phyloP scores from a whole-genome alignment of 2,797 vertebrate genomes.

The Esox masquinongy region DNA sequence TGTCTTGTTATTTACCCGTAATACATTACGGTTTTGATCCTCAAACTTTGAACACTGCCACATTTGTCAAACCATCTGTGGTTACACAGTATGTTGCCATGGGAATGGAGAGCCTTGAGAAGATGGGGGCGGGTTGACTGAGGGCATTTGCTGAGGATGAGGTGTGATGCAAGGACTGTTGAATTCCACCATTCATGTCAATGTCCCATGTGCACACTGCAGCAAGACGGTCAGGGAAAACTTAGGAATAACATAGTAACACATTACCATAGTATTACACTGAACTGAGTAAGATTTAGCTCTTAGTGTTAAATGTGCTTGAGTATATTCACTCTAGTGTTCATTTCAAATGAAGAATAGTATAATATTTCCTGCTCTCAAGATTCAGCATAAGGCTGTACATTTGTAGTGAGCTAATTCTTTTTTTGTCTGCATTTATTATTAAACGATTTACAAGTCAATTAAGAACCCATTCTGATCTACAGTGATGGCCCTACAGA shows the following conservation, averaged over 20 bases:
- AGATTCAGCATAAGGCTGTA: not conserved
- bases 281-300: not conserved
- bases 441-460: no score
- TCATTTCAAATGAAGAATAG: not conserved
- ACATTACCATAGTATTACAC: not conserved
- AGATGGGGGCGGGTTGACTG: conserved; percentile 71
- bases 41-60: no score
- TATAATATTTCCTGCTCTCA: not conserved
- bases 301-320: not conserved
- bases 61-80: conserved; percentile 69
- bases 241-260: not conserved
- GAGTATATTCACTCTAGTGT: not conserved
- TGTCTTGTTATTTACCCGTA: no score
- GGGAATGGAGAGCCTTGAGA: conserved; percentile 74
- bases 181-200: conserved; percentile 22
- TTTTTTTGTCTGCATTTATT: no score
- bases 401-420: no score
- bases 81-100: conserved; percentile 73
- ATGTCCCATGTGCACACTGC: conserved; percentile 20
- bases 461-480: no score
- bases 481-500: no score
- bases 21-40: no score
- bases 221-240: conserved; percentile 25
- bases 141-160: conserved; percentile 66
- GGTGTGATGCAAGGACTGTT: conserved; percentile 58